These are phyloP conservation scores for Daboia siamensis DNA, from an alignment of 2,113 vertebrate genomes.

Conservation along the genomic window DNA sequence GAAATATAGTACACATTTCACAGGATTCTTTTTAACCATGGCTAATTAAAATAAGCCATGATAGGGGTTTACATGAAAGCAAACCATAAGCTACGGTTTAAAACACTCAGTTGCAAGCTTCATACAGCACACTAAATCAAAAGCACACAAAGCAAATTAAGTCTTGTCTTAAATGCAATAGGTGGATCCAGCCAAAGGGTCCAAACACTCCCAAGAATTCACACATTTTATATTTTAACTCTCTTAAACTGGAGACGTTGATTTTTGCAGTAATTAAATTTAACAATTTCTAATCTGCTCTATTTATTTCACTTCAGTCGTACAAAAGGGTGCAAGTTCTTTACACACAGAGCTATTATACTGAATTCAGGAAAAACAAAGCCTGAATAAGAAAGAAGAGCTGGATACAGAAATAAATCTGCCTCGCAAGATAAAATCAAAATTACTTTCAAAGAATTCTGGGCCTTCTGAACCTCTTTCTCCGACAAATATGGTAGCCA, in stretches of 20 bases:
- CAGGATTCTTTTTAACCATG: neutral
- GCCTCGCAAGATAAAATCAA: accelerated
- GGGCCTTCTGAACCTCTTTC: neutral
- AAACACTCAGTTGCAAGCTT: neutral
- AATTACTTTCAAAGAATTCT: accelerated
- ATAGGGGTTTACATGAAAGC: neutral
- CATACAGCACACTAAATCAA: neutral
- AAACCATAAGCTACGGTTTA: neutral
- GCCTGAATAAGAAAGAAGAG: accelerated
- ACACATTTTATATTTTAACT: neutral
- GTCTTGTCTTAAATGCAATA: neutral
- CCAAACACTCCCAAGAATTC: neutral
- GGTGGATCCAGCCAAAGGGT: neutral
- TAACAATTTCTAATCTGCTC: neutral
- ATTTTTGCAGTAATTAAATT: neutral
- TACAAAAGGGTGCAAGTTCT: neutral
- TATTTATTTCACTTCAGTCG: neutral
- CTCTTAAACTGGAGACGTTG: neutral
- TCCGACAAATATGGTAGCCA: accelerated
- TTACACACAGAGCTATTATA: neutral
- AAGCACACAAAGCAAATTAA: neutral
- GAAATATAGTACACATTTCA: neutral
- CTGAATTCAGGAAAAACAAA: neutral
- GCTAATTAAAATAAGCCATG: neutral
- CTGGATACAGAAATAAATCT: neutral